A percentile compares a stretch with the other conserved stretches of the same genome.
Conservation (phyloP, 2,797 vertebrate species). For the Martes flavigula region DNA sequence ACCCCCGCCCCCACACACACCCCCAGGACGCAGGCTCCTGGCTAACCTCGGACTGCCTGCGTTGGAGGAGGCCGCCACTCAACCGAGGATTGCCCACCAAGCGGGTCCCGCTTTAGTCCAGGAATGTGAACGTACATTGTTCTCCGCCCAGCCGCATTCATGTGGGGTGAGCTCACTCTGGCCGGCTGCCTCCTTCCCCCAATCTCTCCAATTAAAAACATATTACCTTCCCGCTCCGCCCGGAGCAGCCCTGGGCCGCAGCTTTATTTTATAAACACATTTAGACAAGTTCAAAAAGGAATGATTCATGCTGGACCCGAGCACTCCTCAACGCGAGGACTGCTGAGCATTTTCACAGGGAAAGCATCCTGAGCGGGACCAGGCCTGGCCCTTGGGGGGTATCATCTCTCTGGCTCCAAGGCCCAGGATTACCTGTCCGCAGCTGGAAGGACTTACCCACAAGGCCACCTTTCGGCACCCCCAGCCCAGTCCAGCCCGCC, state of each 20-base stretch:
- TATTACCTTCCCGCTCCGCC: conserved; percentile 79
- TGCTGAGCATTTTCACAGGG: conserved; percentile 63
- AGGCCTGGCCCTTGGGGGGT: conserved; percentile 75
- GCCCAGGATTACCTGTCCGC: conserved; percentile 70
- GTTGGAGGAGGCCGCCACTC: neutral
- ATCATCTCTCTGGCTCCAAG: conserved; percentile 73
- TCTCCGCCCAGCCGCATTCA: conserved; percentile 71
- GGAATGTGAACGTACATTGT: conserved; percentile 66
- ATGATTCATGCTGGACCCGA: conserved; percentile 79
- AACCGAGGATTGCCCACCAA: neutral
- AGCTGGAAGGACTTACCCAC: conserved; percentile 79
- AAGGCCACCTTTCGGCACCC: conserved; percentile 69
- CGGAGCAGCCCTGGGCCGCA: conserved; percentile 77
- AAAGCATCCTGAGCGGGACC: conserved; percentile 66
- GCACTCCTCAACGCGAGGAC: conserved; percentile 48
- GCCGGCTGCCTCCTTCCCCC: conserved; percentile 77
- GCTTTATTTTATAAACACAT: conserved; percentile 83
- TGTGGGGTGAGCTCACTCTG: conserved; percentile 78
- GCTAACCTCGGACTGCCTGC: neutral
- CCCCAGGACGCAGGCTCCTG: neutral
- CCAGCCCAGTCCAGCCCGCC: neutral
- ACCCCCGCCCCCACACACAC: neutral
- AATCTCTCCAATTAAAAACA: conserved; percentile 82
- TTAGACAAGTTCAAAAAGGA: conserved; percentile 81
- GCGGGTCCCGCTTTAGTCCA: conserved; percentile 27